Conservation (phyloP, 1,140 invertebrate genomes). For the Leucophenga varia region DNA sequence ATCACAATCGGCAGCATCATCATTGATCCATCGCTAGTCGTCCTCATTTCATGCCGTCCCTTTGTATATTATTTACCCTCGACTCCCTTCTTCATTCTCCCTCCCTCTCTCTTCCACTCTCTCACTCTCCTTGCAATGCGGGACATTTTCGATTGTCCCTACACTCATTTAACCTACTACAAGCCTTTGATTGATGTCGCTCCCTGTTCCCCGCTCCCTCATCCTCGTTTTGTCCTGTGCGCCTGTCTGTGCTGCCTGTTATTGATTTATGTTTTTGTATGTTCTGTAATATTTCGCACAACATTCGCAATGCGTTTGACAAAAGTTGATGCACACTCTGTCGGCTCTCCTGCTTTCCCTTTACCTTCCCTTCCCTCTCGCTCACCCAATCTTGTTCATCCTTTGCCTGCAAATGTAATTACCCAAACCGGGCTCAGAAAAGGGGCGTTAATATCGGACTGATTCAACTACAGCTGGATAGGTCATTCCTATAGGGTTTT, state of each 20-base stretch:
- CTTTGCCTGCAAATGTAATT: constrained; percentile 31
- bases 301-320: constrained; percentile 38
- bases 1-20: no score
- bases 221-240: constrained; percentile 13
- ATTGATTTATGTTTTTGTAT: constrained; percentile 44
- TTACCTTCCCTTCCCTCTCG: not conserved
- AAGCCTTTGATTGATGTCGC: constrained; percentile 38
- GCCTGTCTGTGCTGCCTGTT: constrained; percentile 8
- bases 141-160: constrained; percentile 20
- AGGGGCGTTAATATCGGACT: constrained; percentile 13
- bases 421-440: constrained; percentile 29
- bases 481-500: constrained; percentile 16
- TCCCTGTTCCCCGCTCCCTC: not conserved
- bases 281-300: constrained; percentile 34
- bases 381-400: no score
- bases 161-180: constrained; percentile 24
- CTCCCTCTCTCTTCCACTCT: not conserved
- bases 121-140: constrained; percentile 6
- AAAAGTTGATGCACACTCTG: constrained; percentile 29
- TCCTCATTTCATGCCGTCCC: constrained; percentile 40
- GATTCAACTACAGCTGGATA: constrained; percentile 10
- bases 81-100: constrained; percentile 2
- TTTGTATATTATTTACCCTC: constrained; percentile 20
- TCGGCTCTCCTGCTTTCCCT: not conserved
- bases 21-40: constrained; percentile 38